Evolutionary conservation across 2,797 vertebrate genomes (phyloP), one percentile per base, ranked within the genome.

Genomic region (Huso huso): DNA sequence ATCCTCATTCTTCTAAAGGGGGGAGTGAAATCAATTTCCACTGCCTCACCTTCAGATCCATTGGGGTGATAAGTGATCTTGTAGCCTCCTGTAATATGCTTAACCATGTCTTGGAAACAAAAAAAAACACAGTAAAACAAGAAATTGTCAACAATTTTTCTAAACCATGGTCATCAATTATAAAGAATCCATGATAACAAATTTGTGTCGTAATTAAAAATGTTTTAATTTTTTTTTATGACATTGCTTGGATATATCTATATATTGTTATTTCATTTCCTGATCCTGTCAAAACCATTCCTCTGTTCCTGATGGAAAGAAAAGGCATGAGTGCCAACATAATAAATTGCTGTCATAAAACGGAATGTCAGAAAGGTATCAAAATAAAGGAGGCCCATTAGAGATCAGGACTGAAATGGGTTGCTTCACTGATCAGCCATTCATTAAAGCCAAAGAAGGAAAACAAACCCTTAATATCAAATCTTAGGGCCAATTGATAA

Each of bases 21-120:
- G 10, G 63, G 49, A 10, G n/a, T 18, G 63, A 64, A 64, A 49
- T 64, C 49, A 15, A 64, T 64, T 49, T 64, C 63, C 6, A 64
- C 49, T 10, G 13, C 2, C 18, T 64, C 49, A 2, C 7, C 6
- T 10, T 63, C 62, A 49, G 62, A 48, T 6, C 49, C 13, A 6
- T 8, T 9, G 12, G 49, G 63, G 13, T 64, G 1, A 51, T 51
- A 50, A 10, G 7, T 63, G 4, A 63, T 63, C 62, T 63, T 63
- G 63, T 15, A 64, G 49, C 7, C 18, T n/a, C n/a, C 7, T n/a
- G n/a, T 64, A n/a, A 64, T 13, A 15, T 64, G 49, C n/a, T 12
- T n/a, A 15, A 51, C n/a, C 8, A 18, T 64, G 5, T 49, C 49
- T 10, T 61, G 23, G 18, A 37, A 61, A 61, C 10, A n/a, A n/a